A percentile compares a stretch with the other conserved stretches of the same genome.
Evolutionary conservation across 2,113 vertebrate genomes (phyloP).

Genomic region (Pipra filicauda): DNA sequence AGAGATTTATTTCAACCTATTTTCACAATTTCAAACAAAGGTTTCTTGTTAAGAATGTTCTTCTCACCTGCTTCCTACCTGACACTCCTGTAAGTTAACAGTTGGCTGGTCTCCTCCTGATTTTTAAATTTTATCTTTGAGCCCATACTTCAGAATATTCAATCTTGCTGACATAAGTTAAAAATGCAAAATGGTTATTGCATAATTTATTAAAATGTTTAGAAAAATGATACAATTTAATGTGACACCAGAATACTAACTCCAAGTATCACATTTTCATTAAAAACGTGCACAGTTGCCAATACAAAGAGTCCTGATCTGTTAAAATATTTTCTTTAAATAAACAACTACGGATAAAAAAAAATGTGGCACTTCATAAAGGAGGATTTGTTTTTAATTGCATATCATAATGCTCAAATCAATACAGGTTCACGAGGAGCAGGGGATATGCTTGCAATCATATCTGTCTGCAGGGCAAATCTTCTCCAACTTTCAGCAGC

Average conservation of each 20-base stretch:
- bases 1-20: slow-evolving; percentile 71
- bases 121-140: slow-evolving; percentile 22
- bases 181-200: slow-evolving; percentile 52
- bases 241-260: slow-evolving; percentile 27
- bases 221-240: slow-evolving; percentile 62
- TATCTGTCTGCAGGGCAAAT: background rate
- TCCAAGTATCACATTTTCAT: slow-evolving; percentile 46
- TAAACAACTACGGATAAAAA: slow-evolving; percentile 36
- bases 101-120: background rate
- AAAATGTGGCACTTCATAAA: slow-evolving; percentile 66
- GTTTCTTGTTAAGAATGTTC: slow-evolving; percentile 7
- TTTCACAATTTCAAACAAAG: slow-evolving; percentile 42
- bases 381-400: slow-evolving; percentile 43
- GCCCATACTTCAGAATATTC: slow-evolving; percentile 32
- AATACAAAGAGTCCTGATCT: slow-evolving; percentile 43
- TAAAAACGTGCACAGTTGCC: slow-evolving; percentile 60
- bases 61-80: slow-evolving; percentile 39
- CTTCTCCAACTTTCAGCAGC: background rate
- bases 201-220: slow-evolving; percentile 56
- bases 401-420: slow-evolving; percentile 29
- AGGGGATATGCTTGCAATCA: background rate
- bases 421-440: slow-evolving; percentile 17
- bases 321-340: slow-evolving; percentile 61
- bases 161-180: slow-evolving; percentile 29
- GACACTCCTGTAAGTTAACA: background rate